Conservation (phyloP, 1,140 invertebrate genomes). For the Megalopta genalis region DNA sequence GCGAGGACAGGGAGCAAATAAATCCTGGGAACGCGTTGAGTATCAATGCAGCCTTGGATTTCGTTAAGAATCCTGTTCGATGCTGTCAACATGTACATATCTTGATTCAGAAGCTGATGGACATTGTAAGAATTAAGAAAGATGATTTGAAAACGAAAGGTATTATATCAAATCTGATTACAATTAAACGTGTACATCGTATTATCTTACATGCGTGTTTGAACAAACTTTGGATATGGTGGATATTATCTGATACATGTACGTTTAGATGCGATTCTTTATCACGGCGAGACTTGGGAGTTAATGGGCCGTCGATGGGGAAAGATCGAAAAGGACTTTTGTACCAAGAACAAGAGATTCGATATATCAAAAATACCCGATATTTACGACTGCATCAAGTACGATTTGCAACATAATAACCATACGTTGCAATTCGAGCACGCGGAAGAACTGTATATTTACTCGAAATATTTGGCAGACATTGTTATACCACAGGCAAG, state of each 20-base stretch:
- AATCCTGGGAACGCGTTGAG: slow-evolving; percentile 94
- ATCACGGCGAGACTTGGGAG: slow-evolving; percentile 99
- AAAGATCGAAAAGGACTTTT: slow-evolving; percentile 99
- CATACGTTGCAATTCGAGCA: slow-evolving; percentile 96
- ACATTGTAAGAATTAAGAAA: slow-evolving; percentile 91
- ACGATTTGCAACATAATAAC: slow-evolving; percentile 99
- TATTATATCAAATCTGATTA: slow-evolving; percentile 61
- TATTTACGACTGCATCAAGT: slow-evolving; percentile 99
- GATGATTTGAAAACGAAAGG: slow-evolving; percentile 93
- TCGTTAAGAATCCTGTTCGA: slow-evolving; percentile 97
- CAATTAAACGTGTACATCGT: too few relatives aligned
- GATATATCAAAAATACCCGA: slow-evolving; percentile 99
- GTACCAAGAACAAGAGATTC: slow-evolving; percentile 93
- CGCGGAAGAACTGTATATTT: slow-evolving; percentile 96
- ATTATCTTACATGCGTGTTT: neutral
- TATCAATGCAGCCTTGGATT: slow-evolving; percentile 93
- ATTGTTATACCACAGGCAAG: slow-evolving; percentile 98
- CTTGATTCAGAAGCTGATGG: slow-evolving; percentile 92
- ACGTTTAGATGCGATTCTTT: slow-evolving; percentile 90
- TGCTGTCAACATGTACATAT: slow-evolving; percentile 95
- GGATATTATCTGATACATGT: neutral
- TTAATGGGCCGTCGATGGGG: slow-evolving; percentile 98
- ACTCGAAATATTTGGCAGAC: slow-evolving; percentile 97
- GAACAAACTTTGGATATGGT: neutral
- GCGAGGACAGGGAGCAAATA: slow-evolving; percentile 91